Base-by-base conservation (phyloP, 2,113 vertebrate species). In the Xenopus laevis region DNA sequence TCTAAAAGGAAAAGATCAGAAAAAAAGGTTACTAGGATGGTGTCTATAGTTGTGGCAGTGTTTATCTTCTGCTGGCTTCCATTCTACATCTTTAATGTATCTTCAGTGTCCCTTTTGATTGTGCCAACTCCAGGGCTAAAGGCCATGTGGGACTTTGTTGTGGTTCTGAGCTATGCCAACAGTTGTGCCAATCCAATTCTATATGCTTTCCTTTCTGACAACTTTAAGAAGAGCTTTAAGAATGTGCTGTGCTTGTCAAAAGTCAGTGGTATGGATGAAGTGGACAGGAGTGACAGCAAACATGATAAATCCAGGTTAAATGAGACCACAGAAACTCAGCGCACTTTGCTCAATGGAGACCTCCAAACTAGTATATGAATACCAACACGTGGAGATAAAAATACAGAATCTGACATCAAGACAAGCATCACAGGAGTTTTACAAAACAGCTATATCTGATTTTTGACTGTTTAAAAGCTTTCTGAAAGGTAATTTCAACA, bases 151-250 rank as follows among this genome's bases (percentile, higher is more conserved):
- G 95, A 98, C 85, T 97, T 98, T 0, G 95, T 98, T 57, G 96
- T 98, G 81, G 92, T 97, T 70, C 91, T 99, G 18, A 96, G 93
- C 69, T 99, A 99, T 0, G 93, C 96, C 71, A 99, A 99, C 86
- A 98, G 96, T 86, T 98, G 97, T 0, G 96, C 96, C 86, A 99
- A 99, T 84, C 97, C 97, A 72, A 94, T 99, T 84, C 92, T 99
- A 12, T 99, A 99, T 0, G 97, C 97, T 82, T 98, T 99, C 85
- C 87, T 99, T 78, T 98, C 96, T 0, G 95, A 99, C 86, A 99
- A 99, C 89, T 98, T 98, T 89, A 98, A 97, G 89, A 99, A 98
- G 91, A 99, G 97, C 86, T 99, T 98, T 85, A 95, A 97, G 91
- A 99, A 99, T 0, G 95, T 98, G 4, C 90, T 99, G 76, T 98